Base-by-base conservation (phyloP, 2,888 invertebrate species). In the Catocala sponsa region DNA sequence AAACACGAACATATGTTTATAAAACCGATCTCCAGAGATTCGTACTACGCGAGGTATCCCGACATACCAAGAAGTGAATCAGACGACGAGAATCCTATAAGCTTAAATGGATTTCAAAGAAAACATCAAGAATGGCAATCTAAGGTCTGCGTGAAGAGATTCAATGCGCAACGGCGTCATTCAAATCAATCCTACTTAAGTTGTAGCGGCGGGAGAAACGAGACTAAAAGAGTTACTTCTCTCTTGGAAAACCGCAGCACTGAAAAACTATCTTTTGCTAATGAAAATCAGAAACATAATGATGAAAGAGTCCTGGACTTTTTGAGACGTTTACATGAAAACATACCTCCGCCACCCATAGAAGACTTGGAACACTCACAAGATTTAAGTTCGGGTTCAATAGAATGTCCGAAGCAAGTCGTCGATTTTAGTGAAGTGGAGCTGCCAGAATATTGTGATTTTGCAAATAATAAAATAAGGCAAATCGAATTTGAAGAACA, bases 1-100 rank as follows among this genome's bases (percentile, higher is more conserved):
- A 87, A 86, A 70, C 84, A 85, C 0, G 91, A 93, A 72, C 84
- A 92, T 62, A 60, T 82, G 41, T 94, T 85, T 73, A 60, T 70
- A 0, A 94, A 92, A 71, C 94, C 94, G 0, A 72, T 93, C 0
- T 83, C 93, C 12, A 89, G 89, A 78, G 94, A 94, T 64, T 74
- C 86, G 15, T 94, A 94, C 63, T 93, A 94, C 64, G 81, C 91
- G 0, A 92, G 87, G 68, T 85, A 84, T 67, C 93, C 93, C 1
- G 93, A 94, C 49, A 92, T 94, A 83, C 88, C 89, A 0, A 83
- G 93, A 80, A 94, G 94, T 70, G 93, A 93, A 78, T 94, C 94
- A 0, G 94, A 94, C 57, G 94, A 93, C 38, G 94, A 94, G 68
- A 89, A 83, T 60, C 87, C 92, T 1, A 66, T 92, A 44, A 90